Evolutionary conservation across 1,140 invertebrate genomes (phyloP), one percentile per base, ranked within the genome.

Genomic region (Sipha flava): DNA sequence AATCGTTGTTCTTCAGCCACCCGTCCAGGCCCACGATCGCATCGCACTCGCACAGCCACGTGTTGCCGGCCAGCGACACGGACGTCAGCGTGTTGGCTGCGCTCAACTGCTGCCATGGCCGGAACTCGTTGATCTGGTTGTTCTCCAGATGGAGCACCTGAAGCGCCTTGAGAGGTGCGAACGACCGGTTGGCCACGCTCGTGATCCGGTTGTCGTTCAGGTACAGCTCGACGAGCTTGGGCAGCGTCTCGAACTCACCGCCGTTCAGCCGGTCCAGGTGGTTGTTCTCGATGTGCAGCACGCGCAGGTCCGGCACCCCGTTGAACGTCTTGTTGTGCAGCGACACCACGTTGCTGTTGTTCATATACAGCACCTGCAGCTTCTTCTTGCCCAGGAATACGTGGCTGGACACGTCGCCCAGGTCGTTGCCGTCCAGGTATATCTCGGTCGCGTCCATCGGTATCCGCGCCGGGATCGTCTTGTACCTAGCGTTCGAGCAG

Each of bases 391-490:
- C 95, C 81, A 96, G 93, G 85, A 97, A 97, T 2, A 94, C 92
- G 84, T 97, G 94, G 84, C 93, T 94, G 45, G 92, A 91, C 81
- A 97, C 87, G 83, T 94, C 92, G 66, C 90, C 90, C 81, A 97
- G 91, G 83, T 94, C 91, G 85, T 96, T 96, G 80, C 95, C 95
- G 85, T 97, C 95, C 80, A 96, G 88, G 86, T 96, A 97, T 66
- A 96, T 89, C 88, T 96, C 94, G 18, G 94, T 96, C 80, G 94
- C 94, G 86, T 97, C 95, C 95, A 97, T 97, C 57, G 95, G 95
- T 83, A 97, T 94, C 68, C 91, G 90, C 54, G 90, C 91, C 2
- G 95, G 95, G 85, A 96, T 92, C 85, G 91, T 88, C 1, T 89
- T 89, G 87, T 94, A 94, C 66, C 90, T 91, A 47, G 90, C 90